Evolutionary conservation across 2,888 invertebrate genomes (phyloP).

Genomic region (Argyresthia albistria): DNA sequence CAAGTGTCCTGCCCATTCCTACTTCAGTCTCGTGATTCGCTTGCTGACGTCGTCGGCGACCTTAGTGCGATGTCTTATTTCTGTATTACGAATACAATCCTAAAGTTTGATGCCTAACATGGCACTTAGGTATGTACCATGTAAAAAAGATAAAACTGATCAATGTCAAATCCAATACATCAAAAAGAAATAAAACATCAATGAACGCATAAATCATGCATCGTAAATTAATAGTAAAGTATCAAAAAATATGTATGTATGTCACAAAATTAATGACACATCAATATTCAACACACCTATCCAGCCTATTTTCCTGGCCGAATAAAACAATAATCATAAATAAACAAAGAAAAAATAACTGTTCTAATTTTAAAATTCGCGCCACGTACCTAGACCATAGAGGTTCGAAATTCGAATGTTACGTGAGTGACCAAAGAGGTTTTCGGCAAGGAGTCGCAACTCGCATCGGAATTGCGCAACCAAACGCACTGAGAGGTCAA

Average conservation of each 20-base stretch:
- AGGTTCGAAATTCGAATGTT: background rate
- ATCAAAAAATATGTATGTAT: background rate
- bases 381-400: slow-evolving; percentile 19
- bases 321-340: slow-evolving; percentile 26
- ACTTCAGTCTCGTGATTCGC: too few species aligned
- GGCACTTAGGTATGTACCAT: too few species aligned
- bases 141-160: too few species aligned
- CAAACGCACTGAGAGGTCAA: slow-evolving; percentile 34
- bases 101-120: too few species aligned
- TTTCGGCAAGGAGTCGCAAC: background rate
- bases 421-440: background rate
- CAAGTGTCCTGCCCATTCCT: too few species aligned
- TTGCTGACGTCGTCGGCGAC: too few species aligned
- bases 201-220: too few species aligned
- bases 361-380: slow-evolving; percentile 57
- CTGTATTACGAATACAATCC: too few species aligned
- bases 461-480: slow-evolving; percentile 15
- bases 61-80: too few species aligned
- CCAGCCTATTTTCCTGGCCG: slow-evolving; percentile 8
- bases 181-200: too few species aligned
- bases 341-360: slow-evolving; percentile 23
- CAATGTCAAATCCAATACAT: too few species aligned
- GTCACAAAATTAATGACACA: background rate
- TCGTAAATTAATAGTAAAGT: too few species aligned
- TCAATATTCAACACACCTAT: background rate